Base-by-base conservation (phyloP, 2,113 vertebrate genomes). In the Clupea harengus region DNA sequence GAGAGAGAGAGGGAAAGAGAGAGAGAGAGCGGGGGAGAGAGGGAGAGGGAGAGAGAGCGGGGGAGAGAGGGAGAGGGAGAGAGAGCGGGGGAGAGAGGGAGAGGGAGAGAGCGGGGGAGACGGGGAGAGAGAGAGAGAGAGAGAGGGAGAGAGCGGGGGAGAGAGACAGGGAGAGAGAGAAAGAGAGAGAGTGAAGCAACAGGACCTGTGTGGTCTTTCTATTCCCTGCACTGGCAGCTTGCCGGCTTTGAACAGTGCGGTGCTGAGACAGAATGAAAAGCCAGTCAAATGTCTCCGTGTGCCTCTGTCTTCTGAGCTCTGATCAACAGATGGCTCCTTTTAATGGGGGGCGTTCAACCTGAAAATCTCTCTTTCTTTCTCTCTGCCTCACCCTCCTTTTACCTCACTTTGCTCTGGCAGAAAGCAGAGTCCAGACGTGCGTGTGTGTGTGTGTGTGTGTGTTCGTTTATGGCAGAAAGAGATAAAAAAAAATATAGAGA, bases 291-390 rank as follows among this genome's bases (percentile, higher is more conserved):
- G 75, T 86, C 81, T 81, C 86, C 85, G 85, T 72, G 86, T 86
- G 85, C 85, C 84, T 88, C 86, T 81, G 82, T 83, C 86, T 84
- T 81, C 87, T 84, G 54, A 83, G 52, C 82, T 82, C 83, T 85
- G 85, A 90, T 89, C 89, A 91, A 91, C 92, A 92, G 91, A 92
- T 92, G 90, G 92, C 92, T 88, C 86, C 87, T 87, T 88, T 90
- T 91, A 91, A 89, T 89, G 82, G 91, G 87, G 87, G 88, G 89
- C 87, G 86, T 72, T 92, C 92, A 92, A 88, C 91, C 92, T 92
- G 89, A 92, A 92, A 88, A 90, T 89, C 84, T 39, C 39, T 39
- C 39, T 39, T 39, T 52, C 39, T 20, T 25, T 64, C 45, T 20
- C 15, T 80, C 45, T 25, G 39, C 20, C 25, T 49, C 72, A 39